Conservation (phyloP, 2,888 invertebrate genomes). For the Labia minor region DNA sequence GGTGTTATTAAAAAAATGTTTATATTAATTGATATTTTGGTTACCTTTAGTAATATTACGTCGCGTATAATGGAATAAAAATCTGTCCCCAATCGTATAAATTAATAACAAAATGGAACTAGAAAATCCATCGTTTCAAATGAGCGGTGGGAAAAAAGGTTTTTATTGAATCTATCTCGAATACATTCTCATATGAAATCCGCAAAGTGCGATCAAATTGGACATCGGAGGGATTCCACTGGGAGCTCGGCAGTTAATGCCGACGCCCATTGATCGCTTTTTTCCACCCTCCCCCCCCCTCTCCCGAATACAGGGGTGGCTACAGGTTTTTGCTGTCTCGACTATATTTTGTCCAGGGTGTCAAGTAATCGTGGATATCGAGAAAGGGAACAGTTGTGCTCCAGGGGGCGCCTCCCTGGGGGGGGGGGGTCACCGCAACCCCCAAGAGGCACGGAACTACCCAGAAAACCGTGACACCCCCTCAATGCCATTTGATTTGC, state of each 20-base stretch:
- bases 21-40: constrained; percentile 13
- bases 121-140: constrained; percentile 13
- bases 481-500: neutral
- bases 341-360: constrained; percentile 1
- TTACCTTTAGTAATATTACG: neutral
- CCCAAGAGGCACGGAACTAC: neutral
- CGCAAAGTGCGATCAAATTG: constrained; percentile 13
- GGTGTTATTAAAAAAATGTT: neutral
- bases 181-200: constrained; percentile 13
- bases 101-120: constrained; percentile 1
- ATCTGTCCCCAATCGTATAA: constrained; percentile 13
- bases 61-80: neutral
- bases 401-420: neutral
- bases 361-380: neutral
- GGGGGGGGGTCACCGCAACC: neutral
- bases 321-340: constrained; percentile 13
- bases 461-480: neutral
- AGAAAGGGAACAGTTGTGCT: neutral
- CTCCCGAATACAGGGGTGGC: neutral
- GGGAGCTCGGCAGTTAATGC: neutral
- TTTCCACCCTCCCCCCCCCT: neutral
- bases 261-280: neutral
- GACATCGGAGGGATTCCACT: neutral
- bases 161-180: constrained; percentile 13
- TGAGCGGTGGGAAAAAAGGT: neutral